phyloP scores from a whole-genome alignment of 2,888 invertebrate species.

The Limenitis camilla region DNA sequence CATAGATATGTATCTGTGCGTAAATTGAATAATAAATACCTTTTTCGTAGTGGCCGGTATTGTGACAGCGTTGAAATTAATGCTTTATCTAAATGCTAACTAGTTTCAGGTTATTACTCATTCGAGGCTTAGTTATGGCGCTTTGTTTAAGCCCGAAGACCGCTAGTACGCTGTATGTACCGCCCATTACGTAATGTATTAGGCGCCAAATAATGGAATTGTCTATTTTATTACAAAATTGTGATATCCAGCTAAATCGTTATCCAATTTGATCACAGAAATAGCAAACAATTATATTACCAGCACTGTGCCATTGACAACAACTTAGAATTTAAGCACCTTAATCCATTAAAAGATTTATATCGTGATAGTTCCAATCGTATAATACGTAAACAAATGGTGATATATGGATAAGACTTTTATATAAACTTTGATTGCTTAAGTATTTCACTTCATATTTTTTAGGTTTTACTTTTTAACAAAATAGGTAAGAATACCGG shows the following conservation, averaged over 20 bases:
- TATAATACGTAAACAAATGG: too few relatives aligned
- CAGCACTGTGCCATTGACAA: too few relatives aligned
- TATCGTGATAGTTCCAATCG: too few relatives aligned
- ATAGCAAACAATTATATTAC: too few relatives aligned
- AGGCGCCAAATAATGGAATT: conserved; percentile 21
- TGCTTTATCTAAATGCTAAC: conserved; percentile 31
- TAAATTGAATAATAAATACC: conserved; percentile 28
- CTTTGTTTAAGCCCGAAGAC: conserved; percentile 25
- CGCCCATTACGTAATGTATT: conserved; percentile 21
- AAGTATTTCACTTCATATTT: too few relatives aligned
- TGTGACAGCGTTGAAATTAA: conserved; percentile 28
- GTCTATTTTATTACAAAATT: neutral
- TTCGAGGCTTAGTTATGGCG: conserved; percentile 24
- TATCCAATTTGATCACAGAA: too few relatives aligned
- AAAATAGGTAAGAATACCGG: too few relatives aligned
- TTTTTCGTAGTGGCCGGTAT: conserved; percentile 24
- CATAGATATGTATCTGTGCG: conserved; percentile 24
- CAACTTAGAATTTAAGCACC: too few relatives aligned
- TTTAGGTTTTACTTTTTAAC: too few relatives aligned
- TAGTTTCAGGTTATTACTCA: conserved; percentile 31
- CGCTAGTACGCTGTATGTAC: conserved; percentile 13
- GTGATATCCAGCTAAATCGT: neutral
- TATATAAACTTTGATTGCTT: too few relatives aligned
- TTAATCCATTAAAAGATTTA: too few relatives aligned
- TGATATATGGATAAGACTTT: too few relatives aligned